phyloP scores from a whole-genome alignment of 2,888 invertebrate genomes.

The Serripes groenlandicus region DNA sequence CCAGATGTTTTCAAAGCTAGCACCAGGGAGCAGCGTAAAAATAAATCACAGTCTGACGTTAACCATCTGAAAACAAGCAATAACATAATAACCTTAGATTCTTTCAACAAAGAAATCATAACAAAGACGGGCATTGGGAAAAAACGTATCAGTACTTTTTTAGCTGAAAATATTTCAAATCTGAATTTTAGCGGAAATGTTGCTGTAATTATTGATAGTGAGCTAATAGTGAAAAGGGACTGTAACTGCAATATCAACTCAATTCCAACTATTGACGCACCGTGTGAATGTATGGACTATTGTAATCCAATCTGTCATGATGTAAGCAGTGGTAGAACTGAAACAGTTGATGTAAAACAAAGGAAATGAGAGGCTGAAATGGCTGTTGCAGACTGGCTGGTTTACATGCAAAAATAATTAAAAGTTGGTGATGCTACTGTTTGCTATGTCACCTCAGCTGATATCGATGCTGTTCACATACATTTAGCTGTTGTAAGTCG shows the following conservation, averaged over 20 bases:
- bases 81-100: constrained; percentile 12
- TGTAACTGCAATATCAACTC: too few relatives aligned
- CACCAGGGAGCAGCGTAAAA: constrained; percentile 39
- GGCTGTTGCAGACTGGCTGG: constrained; percentile 35
- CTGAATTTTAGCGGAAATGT: constrained; percentile 11
- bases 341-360: constrained; percentile 2
- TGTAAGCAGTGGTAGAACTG: background rate
- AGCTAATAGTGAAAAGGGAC: constrained; percentile 1
- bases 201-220: constrained; percentile 31
- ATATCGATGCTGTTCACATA: constrained; percentile 44
- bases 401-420: constrained; percentile 1
- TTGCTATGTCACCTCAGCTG: constrained; percentile 32
- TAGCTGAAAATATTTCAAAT: constrained; percentile 28
- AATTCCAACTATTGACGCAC: too few relatives aligned
- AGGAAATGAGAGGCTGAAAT: constrained; percentile 20
- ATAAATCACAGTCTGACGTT: constrained; percentile 7
- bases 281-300: too few relatives aligned
- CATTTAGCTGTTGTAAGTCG: constrained; percentile 22
- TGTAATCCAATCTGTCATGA: too few relatives aligned
- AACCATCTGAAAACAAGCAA: constrained; percentile 39
- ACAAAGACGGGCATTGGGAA: constrained; percentile 42
- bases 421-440: background rate
- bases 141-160: constrained; percentile 22
- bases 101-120: constrained; percentile 26
- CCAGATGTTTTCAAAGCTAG: constrained; percentile 55